phyloP scores from a whole-genome alignment of 1,140 invertebrate genomes.

The Argopecten irradians region DNA sequence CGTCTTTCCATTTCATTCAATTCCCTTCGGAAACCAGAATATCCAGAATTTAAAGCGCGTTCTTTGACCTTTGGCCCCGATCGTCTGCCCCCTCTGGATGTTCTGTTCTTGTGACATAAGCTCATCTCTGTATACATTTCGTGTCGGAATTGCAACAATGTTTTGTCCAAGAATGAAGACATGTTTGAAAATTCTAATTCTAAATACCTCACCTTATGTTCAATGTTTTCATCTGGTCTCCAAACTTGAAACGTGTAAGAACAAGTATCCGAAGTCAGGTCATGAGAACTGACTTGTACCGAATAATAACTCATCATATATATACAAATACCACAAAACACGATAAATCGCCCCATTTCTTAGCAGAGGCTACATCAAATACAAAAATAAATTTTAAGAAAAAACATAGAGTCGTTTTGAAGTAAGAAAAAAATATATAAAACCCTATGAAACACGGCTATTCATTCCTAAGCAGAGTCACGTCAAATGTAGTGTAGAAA shows the following conservation, averaged over 20 bases:
- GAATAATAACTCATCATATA: background rate
- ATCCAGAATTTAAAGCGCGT: conserved; percentile 44
- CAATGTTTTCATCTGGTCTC: conserved; percentile 66
- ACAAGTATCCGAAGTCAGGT: conserved; percentile 29
- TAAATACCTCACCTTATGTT: conserved; percentile 60
- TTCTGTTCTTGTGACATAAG: conserved; percentile 53
- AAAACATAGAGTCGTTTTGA: background rate
- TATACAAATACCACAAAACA: background rate
- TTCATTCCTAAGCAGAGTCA: background rate
- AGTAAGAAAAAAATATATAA: background rate
- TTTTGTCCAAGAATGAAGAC: conserved; percentile 58
- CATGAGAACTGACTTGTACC: background rate
- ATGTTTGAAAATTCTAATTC: conserved; percentile 62
- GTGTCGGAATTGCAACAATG: conserved; percentile 58
- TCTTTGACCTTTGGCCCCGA: conserved; percentile 45
- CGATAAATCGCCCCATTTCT: background rate
- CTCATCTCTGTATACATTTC: conserved; percentile 49
- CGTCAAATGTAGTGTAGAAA: background rate
- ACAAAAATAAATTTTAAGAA: background rate
- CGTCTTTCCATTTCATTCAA: conserved; percentile 45
- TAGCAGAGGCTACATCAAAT: background rate
- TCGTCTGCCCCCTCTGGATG: conserved; percentile 48
- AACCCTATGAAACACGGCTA: background rate
- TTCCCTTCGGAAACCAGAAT: conserved; percentile 50
- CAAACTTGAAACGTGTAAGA: conserved; percentile 66